These are phyloP conservation scores for Zaprionus capensis DNA, from an alignment of 1,140 invertebrate species.

Conservation along the genomic window DNA sequence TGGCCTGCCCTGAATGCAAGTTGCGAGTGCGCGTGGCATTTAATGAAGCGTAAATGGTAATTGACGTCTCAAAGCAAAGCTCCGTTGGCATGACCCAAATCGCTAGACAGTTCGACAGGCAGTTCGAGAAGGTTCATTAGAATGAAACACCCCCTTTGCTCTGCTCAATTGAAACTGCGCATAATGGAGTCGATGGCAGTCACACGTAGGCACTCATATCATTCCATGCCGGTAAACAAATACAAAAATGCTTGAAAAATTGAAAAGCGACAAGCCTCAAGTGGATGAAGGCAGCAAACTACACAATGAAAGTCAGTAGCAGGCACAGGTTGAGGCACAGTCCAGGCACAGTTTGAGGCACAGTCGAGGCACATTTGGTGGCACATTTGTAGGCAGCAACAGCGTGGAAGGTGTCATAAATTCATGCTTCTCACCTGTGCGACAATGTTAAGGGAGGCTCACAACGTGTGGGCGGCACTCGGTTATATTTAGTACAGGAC, in stretches of 20 bases:
- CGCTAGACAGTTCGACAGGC: conserved; percentile 63
- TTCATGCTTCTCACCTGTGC: conserved; percentile 69
- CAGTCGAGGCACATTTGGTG: too few species aligned
- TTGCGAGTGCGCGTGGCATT: conserved; percentile 56
- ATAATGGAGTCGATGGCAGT: conserved; percentile 35
- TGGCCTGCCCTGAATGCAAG: conserved; percentile 39
- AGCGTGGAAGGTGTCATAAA: conserved; percentile 60
- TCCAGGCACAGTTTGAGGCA: too few species aligned
- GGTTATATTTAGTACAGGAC: conserved; percentile 12
- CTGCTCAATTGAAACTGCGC: conserved; percentile 39
- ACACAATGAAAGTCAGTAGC: conserved; percentile 54
- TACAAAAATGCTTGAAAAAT: conserved; percentile 52
- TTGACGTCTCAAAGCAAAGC: conserved; percentile 72
- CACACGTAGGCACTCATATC: conserved; percentile 58
- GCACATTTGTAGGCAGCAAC: not conserved
- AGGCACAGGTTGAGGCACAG: conserved; percentile 23
- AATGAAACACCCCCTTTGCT: conserved; percentile 34
- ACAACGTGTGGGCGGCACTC: too few species aligned
- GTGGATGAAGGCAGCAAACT: conserved; percentile 12
- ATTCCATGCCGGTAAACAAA: conserved; percentile 75
- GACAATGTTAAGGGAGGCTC: not conserved
- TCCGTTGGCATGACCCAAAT: conserved; percentile 67
- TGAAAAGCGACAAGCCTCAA: conserved; percentile 41
- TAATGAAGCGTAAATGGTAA: conserved; percentile 83
- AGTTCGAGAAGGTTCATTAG: conserved; percentile 66